Evolutionary conservation across 2,888 invertebrate species (phyloP), one percentile per base, ranked within the genome.

Genomic region (Acronicta leporina): DNA sequence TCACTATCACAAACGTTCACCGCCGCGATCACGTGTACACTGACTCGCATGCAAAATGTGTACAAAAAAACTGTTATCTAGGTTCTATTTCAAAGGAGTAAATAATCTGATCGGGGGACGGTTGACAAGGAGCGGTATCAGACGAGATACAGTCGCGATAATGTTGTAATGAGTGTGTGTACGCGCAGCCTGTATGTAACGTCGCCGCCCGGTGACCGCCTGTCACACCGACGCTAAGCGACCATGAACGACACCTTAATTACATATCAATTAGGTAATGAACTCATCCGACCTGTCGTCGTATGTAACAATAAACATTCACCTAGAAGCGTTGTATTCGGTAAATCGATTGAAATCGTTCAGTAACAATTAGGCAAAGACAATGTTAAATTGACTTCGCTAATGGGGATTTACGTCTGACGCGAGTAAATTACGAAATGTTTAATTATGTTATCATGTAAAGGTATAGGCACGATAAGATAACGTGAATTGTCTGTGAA

Each of bases 1-100:
- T 66, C 72, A 69, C 75, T 76, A 71, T 63, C 68, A 69, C 71
- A 73, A 54, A 58, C 75, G 59, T 50, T 64, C 75, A 70, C 79
- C 65, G 70, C 62, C 73, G 72, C 75, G 66, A 65, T 80, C 75
- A 68, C 75, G 79, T 68, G 77, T 69, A 63, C 73, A 81, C 77
- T 79, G 75, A 77, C 77, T 70, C 63, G 73, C 77, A 77, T 78
- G 79, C 80, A 81, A 83, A 83, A 79, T 75, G 75, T 77, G 74
- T 75, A 83, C 82, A 83, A 83, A 81, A 83, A 81, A 74, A 84
- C 72, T 77, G 79, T 84, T 87, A 87, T 87, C 87, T 79, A 65
- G 68, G 54, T 74, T 77, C 77, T 83, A 70, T 67, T 75, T 68
- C 73, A 76, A 84, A 86, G 86, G 82, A 85, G 79, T 77, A 79